Conservation (phyloP, 2,113 vertebrate genomes). For the Microcebus ravelobensis region DNA sequence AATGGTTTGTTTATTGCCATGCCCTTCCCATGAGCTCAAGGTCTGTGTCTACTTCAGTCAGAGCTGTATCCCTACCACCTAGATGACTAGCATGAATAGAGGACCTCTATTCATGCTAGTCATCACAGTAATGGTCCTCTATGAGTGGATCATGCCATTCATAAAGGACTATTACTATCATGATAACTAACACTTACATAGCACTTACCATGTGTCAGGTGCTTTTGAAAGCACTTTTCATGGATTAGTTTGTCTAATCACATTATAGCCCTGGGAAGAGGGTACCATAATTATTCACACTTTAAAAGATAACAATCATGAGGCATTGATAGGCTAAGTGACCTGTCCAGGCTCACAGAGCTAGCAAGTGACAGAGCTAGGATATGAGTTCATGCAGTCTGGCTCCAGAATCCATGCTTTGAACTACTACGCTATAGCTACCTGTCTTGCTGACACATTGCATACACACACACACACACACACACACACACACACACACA, state of each 20-base stretch:
- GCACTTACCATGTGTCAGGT: background rate
- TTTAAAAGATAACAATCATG: slow-evolving; percentile 9
- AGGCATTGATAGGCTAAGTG: background rate
- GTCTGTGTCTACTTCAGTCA: background rate
- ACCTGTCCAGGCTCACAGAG: background rate
- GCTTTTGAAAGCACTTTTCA: background rate
- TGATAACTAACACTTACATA: background rate
- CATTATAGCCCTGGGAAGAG: background rate
- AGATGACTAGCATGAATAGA: background rate
- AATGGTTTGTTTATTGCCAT: background rate
- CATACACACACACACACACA: background rate
- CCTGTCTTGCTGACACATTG: background rate
- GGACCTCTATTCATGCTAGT: too few relatives aligned
- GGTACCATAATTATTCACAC: background rate
- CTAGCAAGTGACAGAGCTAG: background rate
- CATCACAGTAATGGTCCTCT: too few relatives aligned
- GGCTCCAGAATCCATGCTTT: background rate
- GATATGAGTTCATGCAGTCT: background rate
- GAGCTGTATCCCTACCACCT: background rate
- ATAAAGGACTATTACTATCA: background rate
- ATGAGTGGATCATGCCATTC: background rate
- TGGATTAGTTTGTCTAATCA: slow-evolving; percentile 19
- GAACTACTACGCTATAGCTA: background rate
- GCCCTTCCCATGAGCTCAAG: background rate
- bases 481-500: background rate